phyloP scores from a whole-genome alignment of 2,113 vertebrate species.

The Aleadryas rufinucha region DNA sequence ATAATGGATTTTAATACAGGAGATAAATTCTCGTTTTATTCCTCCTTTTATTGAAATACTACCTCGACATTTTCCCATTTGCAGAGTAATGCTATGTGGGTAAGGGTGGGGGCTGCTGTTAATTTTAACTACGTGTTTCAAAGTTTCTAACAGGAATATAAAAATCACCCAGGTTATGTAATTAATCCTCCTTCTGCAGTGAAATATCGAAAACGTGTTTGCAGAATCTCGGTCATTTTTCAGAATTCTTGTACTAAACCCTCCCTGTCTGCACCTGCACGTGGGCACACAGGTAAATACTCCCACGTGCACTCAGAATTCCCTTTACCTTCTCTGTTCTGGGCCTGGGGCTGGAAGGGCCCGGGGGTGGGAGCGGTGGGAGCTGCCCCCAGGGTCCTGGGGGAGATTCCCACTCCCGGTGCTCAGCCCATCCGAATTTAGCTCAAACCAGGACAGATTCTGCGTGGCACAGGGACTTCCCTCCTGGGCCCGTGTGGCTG shows the following conservation, averaged over 20 bases:
- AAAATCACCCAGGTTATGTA: neutral
- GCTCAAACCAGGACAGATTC: fast-evolving
- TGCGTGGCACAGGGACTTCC: no score
- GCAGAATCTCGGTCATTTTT: neutral
- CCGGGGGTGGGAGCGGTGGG: fast-evolving
- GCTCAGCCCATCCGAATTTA: no score
- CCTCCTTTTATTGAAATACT: neutral
- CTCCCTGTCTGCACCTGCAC: fast-evolving
- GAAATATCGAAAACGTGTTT: neutral
- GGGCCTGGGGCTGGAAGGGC: neutral
- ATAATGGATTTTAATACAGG: neutral
- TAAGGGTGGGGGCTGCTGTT: neutral
- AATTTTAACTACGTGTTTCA: neutral
- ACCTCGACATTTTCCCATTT: neutral
- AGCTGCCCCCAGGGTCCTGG: neutral
- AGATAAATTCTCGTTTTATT: neutral
- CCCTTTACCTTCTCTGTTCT: no score
- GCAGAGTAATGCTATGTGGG: neutral
- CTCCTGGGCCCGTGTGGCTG: fast-evolving
- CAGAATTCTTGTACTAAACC: neutral
- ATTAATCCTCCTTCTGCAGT: neutral
- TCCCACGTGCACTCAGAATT: fast-evolving
- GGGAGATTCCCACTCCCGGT: neutral
- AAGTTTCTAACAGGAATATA: neutral
- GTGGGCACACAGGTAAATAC: fast-evolving